Evolutionary conservation across 2,113 vertebrate genomes (phyloP).

Genomic region (Phoenicopterus ruber): DNA sequence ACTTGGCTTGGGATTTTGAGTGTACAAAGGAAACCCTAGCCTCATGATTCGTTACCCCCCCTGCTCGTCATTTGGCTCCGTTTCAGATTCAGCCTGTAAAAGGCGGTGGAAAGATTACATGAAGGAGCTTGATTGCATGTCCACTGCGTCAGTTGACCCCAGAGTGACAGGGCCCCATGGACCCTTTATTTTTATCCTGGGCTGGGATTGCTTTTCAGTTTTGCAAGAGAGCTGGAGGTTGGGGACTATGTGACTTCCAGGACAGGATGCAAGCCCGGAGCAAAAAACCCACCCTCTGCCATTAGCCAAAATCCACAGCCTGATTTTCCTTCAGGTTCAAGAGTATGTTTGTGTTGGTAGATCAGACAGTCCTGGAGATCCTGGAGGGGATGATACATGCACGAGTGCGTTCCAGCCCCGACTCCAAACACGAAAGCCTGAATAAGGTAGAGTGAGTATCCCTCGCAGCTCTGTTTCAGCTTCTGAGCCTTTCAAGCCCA

Average conservation of each 20-base stretch:
- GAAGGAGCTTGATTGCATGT: neutral
- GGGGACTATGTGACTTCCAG: constrained; percentile 15
- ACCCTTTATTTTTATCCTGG: neutral
- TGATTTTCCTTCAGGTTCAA: neutral
- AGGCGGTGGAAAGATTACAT: neutral
- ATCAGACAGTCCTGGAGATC: neutral
- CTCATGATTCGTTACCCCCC: neutral
- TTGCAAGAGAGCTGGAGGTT: neutral
- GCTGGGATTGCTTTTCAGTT: neutral
- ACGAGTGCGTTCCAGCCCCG: neutral
- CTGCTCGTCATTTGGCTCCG: neutral
- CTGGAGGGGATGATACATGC: neutral
- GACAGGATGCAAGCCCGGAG: neutral
- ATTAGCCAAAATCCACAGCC: constrained; percentile 3
- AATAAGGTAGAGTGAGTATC: neutral
- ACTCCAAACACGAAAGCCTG: neutral
- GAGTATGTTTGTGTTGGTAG: neutral
- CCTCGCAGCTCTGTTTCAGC: neutral
- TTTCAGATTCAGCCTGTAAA: neutral
- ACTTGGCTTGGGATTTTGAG: neutral
- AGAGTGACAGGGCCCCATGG: neutral
- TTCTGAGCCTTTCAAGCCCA: neutral
- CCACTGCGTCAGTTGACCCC: neutral
- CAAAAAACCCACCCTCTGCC: neutral
- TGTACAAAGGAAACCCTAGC: neutral